Conservation (phyloP, 2,113 vertebrate genomes). For the Lampris incognitus region DNA sequence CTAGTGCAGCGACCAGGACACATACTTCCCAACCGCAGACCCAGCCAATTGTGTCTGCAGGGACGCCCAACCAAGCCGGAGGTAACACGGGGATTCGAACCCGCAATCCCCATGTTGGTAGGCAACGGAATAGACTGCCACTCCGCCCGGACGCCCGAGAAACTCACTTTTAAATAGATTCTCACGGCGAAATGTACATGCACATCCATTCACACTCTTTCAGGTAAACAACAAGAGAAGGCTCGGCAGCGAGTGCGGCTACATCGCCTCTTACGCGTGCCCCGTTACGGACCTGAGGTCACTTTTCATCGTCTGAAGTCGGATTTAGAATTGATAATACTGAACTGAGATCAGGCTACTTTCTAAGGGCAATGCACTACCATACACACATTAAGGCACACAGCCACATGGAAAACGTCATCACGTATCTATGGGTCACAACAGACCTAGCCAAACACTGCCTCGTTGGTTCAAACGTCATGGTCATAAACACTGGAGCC, state of each 20-base stretch:
- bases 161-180: slow-evolving; percentile 24
- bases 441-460: slow-evolving; percentile 45
- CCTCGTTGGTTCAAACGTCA: slow-evolving; percentile 31
- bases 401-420: slow-evolving; percentile 76
- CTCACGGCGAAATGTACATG: not conserved
- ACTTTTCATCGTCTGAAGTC: slow-evolving; percentile 49
- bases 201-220: slow-evolving; percentile 9
- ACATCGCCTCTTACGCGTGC: not conserved
- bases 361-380: slow-evolving; percentile 41
- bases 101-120: too few species aligned
- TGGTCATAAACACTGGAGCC: slow-evolving; percentile 17
- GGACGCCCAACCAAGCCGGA: too few species aligned
- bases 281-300: not conserved
- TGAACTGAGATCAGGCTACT: slow-evolving; percentile 52
- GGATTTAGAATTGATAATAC: slow-evolving; percentile 30
- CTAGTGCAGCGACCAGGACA: too few species aligned
- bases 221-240: slow-evolving; percentile 55
- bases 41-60: too few species aligned
- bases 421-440: slow-evolving; percentile 63
- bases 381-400: slow-evolving; percentile 84
- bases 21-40: too few species aligned
- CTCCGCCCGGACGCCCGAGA: not conserved
- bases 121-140: too few species aligned
- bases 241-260: slow-evolving; percentile 36
- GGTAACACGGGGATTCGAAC: too few species aligned